These are phyloP conservation scores for Heliconius ismenius DNA, from an alignment of 2,888 invertebrate genomes.

Conservation along the genomic window DNA sequence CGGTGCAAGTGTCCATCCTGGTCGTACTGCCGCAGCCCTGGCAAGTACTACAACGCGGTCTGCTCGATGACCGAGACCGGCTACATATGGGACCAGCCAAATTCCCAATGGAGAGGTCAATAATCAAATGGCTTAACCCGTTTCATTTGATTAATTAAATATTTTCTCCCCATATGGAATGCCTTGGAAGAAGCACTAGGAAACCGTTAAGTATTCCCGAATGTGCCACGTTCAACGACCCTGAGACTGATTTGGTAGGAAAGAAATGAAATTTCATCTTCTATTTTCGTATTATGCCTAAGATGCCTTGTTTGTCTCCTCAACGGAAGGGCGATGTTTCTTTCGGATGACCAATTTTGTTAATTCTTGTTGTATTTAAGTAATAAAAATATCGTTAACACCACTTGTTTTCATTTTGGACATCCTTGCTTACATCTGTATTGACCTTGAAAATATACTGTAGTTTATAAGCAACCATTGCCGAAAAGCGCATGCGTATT, in stretches of 20 bases:
- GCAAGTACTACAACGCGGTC: conserved; percentile 93
- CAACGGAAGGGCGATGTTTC: conserved; percentile 35
- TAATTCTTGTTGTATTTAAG: conserved; percentile 59
- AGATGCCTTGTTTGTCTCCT: conserved; percentile 52
- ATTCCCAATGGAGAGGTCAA: conserved; percentile 74
- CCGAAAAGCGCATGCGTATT: conserved; percentile 67
- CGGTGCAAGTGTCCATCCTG: conserved; percentile 93
- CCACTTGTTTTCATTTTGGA: conserved; percentile 49
- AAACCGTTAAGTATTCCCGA: conserved; percentile 40
- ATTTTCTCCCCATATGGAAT: conserved; percentile 34
- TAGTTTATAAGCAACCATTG: conserved; percentile 44
- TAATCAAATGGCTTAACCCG: conserved; percentile 44
- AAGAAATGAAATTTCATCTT: conserved; percentile 71
- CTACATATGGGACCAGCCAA: conserved; percentile 93
- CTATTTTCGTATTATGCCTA: conserved; percentile 72
- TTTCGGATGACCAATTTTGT: conserved; percentile 56
- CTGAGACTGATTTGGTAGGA: conserved; percentile 74
- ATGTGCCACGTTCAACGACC: conserved; percentile 68
- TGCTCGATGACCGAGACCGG: conserved; percentile 95
- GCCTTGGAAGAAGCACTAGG: conserved; percentile 26
- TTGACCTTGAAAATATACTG: conserved; percentile 45
- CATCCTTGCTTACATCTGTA: conserved; percentile 48
- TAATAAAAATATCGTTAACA: conserved; percentile 64
- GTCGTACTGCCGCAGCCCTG: conserved; percentile 93
- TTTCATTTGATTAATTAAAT: conserved; percentile 34